Conservation (phyloP, 2,797 vertebrate species). For the Phoeniculus purpureus region DNA sequence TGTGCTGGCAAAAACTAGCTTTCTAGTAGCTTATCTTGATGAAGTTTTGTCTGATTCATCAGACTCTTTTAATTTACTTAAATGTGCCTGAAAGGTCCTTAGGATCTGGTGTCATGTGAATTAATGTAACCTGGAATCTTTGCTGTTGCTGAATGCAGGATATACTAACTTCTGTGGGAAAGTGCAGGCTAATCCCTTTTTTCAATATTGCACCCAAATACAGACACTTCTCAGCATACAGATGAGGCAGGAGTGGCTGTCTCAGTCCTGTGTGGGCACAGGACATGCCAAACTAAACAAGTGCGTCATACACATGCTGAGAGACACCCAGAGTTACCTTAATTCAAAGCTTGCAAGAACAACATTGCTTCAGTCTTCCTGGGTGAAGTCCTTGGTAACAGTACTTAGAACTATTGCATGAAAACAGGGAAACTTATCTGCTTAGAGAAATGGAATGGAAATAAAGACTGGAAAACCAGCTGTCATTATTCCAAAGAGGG, state of each 20-base stretch:
- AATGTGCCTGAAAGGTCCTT: neutral
- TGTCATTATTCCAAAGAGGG: constrained; percentile 14
- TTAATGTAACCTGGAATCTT: neutral
- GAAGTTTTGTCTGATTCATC: neutral
- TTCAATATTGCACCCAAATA: neutral
- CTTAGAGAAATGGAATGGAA: constrained; percentile 42
- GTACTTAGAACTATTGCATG: neutral
- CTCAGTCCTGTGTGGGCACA: neutral
- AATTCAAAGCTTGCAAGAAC: neutral
- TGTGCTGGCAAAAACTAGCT: neutral
- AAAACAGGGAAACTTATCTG: neutral
- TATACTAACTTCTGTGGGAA: neutral
- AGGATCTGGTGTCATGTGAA: neutral
- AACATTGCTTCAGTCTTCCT: neutral
- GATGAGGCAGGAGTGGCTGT: neutral
- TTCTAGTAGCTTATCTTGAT: constrained; percentile 35
- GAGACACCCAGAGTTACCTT: neutral
- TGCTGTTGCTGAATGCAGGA: neutral
- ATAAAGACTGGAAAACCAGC: constrained; percentile 14
- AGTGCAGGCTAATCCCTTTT: neutral
- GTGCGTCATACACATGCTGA: neutral
- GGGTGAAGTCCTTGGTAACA: neutral
- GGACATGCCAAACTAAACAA: neutral
- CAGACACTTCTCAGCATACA: neutral
- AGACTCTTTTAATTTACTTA: constrained; percentile 7